These are phyloP conservation scores for Tinea trinotella DNA, from an alignment of 2,888 invertebrate species.

Conservation along the genomic window DNA sequence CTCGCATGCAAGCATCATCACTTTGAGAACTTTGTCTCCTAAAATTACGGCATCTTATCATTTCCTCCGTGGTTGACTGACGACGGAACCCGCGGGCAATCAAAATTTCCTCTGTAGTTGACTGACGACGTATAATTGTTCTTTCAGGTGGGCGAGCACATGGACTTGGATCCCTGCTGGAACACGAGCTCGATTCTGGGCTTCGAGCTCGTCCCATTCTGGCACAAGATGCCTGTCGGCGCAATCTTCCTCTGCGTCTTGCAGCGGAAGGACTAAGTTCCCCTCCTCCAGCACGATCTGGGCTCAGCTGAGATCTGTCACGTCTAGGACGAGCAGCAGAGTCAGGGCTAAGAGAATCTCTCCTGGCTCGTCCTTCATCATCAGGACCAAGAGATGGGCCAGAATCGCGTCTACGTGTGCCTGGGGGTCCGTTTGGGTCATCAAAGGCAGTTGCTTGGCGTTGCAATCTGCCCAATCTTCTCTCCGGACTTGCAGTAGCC, in stretches of 20 bases:
- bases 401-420: conserved; percentile 80
- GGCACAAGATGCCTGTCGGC: conserved; percentile 86
- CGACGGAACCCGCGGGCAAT: conserved; percentile 91
- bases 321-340: conserved; percentile 85
- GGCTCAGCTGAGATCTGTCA: conserved; percentile 84
- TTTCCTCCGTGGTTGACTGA: conserved; percentile 93
- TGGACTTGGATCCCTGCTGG: conserved; percentile 87
- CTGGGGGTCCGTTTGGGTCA: conserved; percentile 83
- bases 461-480: conserved; percentile 80
- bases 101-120: conserved; percentile 92
- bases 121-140: conserved; percentile 87
- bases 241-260: conserved; percentile 76
- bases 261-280: conserved; percentile 85
- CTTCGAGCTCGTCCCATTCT: conserved; percentile 72
- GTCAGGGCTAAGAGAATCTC: conserved; percentile 92
- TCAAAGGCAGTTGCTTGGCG: conserved; percentile 92
- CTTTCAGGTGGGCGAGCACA: conserved; percentile 75
- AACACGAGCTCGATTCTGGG: conserved; percentile 84
- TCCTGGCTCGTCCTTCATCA: conserved; percentile 81
- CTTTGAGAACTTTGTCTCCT: conserved; percentile 92
- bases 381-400: conserved; percentile 90
- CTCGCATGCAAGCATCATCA: conserved; percentile 81
- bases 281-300: conserved; percentile 84
- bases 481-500: conserved; percentile 76
- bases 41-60: conserved; percentile 92